Base-by-base conservation (phyloP, 2,888 invertebrate genomes). In the Eupelmus urozonus region DNA sequence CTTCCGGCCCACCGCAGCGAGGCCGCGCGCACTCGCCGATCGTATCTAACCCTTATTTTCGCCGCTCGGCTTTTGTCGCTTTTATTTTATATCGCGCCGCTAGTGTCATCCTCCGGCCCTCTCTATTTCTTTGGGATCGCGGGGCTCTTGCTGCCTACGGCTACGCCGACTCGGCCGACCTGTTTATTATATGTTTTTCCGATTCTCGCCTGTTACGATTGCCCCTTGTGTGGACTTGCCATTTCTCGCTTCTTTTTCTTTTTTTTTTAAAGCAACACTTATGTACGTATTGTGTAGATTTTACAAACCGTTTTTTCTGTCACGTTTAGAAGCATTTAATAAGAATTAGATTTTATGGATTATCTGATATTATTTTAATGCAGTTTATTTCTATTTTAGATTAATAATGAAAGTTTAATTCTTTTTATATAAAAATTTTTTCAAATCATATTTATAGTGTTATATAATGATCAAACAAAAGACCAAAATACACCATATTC, bases 161-260 rank as follows among this genome's bases (percentile, higher is more conserved):
- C 27, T n/a, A n/a, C 27, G 40, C n/a, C 16, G 20, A 20, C 42
- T 62, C 11, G n/a, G 23, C 13, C 57, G 13, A 11, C 11, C 16
- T 75, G 66, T 82, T 80, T 62, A 71, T 69, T 69, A 72, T n/a
- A n/a, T 72, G 57, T 62, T 57, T 77, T 77, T 81, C 81, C 82
- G 82, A 82, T 82, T 81, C 75, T 16, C 70, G 75, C 23, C 63
- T 9, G 16, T 1, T 20, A 18, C 20, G 5, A 23, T n/a, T 60
- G 18, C 34, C 34, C 5, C 34, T n/a, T n/a, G n/a, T n/a, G n/a
- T n/a, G 11, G 40, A 40, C 40, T 49, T 49, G 2, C 49, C 16
- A 2, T n/a, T 49, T n/a, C 49, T 49, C 34, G 3, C 34, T 34
- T 34, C 9, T 34, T 34, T 34, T 34, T 34, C 34, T 34, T 34